Percentiles rank a stretch among this genome's conserved stretches.
Evolutionary conservation across 2,797 vertebrate genomes (phyloP).

Genomic region (Pempheris klunzingeri): DNA sequence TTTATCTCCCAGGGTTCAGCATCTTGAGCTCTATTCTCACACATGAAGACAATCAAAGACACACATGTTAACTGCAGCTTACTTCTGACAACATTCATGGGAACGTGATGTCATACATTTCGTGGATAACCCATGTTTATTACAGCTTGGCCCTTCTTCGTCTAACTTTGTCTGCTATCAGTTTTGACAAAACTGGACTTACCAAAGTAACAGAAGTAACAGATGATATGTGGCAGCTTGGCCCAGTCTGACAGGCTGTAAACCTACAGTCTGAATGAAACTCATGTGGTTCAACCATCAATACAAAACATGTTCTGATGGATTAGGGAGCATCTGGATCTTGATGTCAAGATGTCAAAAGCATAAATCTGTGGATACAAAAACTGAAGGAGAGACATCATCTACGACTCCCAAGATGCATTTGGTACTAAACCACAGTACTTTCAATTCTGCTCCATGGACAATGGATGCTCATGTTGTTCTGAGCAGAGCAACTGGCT

Average conservation of each 20-base stretch:
- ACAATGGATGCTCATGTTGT: no score
- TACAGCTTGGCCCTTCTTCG: not conserved
- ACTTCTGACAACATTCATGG: conserved; percentile 8
- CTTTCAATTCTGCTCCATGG: no score
- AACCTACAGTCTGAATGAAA: no score
- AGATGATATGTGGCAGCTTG: no score
- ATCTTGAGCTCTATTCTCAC: conserved; percentile 84
- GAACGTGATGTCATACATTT: conserved; percentile 11
- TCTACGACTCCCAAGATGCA: no score
- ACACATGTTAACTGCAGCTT: conserved; percentile 60
- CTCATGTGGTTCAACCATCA: not conserved
- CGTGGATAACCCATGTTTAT: not conserved
- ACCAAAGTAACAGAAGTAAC: not conserved
- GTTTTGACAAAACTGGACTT: not conserved
- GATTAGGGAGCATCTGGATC: not conserved
- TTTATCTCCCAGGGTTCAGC: conserved; percentile 83
- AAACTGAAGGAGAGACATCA: no score
- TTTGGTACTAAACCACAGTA: no score
- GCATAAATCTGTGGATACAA: not conserved
- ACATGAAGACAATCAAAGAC: conserved; percentile 77
- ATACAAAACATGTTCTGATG: not conserved
- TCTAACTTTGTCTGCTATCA: not conserved
- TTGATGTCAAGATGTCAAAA: not conserved
- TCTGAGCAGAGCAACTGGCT: no score
- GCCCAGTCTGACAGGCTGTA: not conserved